A percentile compares a stretch with the other conserved stretches of the same genome.
phyloP scores from a whole-genome alignment of 2,113 vertebrate species.

The Podocnemis expansa region DNA sequence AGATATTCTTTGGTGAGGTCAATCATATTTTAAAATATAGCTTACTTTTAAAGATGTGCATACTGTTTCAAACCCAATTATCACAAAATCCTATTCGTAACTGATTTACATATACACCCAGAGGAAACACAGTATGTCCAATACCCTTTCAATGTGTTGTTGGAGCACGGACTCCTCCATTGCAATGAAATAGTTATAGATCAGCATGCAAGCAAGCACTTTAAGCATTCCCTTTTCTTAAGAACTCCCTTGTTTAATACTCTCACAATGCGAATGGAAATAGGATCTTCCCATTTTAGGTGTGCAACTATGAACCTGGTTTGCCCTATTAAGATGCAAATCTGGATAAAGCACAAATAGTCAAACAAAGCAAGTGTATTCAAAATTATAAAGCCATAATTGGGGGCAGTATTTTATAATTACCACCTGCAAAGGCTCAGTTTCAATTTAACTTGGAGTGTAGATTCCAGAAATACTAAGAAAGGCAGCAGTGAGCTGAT shows the following conservation, averaged over 20 bases:
- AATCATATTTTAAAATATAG: neutral
- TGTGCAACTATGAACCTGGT: neutral
- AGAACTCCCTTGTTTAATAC: neutral
- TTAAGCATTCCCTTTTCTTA: neutral
- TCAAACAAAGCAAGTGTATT: neutral
- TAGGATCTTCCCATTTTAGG: neutral
- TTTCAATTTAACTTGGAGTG: neutral
- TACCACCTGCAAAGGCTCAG: neutral
- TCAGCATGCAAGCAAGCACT: neutral
- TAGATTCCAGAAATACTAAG: neutral
- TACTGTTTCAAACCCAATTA: neutral
- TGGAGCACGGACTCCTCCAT: neutral
- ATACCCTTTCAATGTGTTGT: neutral
- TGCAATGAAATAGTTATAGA: neutral
- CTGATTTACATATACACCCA: neutral
- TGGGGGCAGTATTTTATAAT: neutral
- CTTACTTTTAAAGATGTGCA: neutral
- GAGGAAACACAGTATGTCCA: neutral
- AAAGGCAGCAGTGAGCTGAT: neutral
- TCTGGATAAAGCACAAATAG: neutral
- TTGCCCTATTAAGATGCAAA: neutral
- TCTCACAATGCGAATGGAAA: neutral
- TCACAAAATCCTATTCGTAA: neutral
- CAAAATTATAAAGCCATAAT: neutral
- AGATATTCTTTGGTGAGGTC: neutral